Evolutionary conservation across 2,113 vertebrate genomes (phyloP).

Genomic region (Scalopus aquaticus): DNA sequence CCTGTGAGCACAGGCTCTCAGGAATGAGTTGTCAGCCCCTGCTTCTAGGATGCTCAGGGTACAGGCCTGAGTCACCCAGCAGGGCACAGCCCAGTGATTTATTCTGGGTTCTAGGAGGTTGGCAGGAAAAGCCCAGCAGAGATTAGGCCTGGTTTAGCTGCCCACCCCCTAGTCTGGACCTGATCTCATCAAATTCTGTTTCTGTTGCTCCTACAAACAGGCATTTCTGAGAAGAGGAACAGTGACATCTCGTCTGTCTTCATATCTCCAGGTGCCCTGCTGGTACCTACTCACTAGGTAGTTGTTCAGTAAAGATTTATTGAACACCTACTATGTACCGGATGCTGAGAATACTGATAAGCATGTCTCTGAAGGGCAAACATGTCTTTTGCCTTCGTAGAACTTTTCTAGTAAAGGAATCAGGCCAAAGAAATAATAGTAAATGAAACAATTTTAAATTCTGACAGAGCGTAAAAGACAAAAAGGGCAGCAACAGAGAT

Average conservation of each 20-base stretch:
- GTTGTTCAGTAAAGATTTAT: neutral
- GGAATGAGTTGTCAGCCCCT: neutral
- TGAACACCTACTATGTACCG: neutral
- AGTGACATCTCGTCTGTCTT: neutral
- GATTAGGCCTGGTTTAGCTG: neutral
- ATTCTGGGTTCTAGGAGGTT: neutral
- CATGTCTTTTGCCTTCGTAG: neutral
- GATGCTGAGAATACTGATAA: neutral
- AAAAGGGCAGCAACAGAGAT: neutral
- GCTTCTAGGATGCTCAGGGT: neutral
- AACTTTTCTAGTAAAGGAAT: constrained; percentile 16
- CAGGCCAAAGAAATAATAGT: neutral
- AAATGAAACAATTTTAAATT: neutral
- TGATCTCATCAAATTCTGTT: neutral
- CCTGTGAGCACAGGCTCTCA: neutral
- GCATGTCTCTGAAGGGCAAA: neutral
- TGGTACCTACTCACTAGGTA: neutral
- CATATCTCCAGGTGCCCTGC: neutral
- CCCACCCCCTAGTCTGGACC: neutral
- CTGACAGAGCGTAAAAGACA: neutral
- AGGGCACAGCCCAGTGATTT: neutral
- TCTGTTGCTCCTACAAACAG: neutral
- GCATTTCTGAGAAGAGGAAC: neutral
- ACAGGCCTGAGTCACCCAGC: neutral
- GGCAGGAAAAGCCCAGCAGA: constrained; percentile 3